Evolutionary conservation across 2,888 invertebrate species (phyloP).

Genomic region (Copidosoma aretas): DNA sequence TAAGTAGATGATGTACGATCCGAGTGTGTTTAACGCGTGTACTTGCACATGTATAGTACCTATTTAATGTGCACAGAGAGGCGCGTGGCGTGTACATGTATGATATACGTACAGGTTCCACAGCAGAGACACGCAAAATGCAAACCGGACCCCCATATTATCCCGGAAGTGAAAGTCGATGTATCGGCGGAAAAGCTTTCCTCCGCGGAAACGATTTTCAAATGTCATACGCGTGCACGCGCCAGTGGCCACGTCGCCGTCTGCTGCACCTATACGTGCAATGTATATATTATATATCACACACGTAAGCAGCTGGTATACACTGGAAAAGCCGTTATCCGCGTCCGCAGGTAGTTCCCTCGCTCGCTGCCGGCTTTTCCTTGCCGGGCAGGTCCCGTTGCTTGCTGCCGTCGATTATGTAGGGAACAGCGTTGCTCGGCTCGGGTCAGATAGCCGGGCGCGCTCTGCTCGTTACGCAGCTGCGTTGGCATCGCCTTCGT

Average conservation of each 20-base stretch:
- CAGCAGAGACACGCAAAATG: slow-evolving; percentile 37
- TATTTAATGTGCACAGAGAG: background rate
- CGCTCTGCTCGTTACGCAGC: background rate
- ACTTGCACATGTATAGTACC: too few relatives aligned
- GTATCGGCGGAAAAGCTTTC: slow-evolving; percentile 48
- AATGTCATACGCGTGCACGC: slow-evolving; percentile 22
- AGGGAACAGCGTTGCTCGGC: slow-evolving; percentile 8
- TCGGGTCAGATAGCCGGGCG: background rate
- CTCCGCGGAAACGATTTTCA: slow-evolving; percentile 46
- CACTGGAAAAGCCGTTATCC: too few relatives aligned
- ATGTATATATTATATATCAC: background rate
- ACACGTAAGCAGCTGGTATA: background rate
- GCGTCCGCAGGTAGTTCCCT: too few relatives aligned
- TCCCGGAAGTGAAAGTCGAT: slow-evolving; percentile 53
- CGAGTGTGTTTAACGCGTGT: too few relatives aligned
- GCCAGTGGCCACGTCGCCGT: background rate
- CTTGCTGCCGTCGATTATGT: slow-evolving; percentile 20
- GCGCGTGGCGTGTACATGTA: background rate
- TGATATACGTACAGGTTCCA: background rate
- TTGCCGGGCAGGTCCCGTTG: background rate
- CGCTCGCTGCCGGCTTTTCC: background rate
- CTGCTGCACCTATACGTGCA: too few relatives aligned
- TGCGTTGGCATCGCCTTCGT: too few relatives aligned
- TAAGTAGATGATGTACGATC: too few relatives aligned
- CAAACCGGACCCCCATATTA: slow-evolving; percentile 45